Base-by-base conservation (phyloP, 2,113 vertebrate species). In the Triplophysa dalaica region DNA sequence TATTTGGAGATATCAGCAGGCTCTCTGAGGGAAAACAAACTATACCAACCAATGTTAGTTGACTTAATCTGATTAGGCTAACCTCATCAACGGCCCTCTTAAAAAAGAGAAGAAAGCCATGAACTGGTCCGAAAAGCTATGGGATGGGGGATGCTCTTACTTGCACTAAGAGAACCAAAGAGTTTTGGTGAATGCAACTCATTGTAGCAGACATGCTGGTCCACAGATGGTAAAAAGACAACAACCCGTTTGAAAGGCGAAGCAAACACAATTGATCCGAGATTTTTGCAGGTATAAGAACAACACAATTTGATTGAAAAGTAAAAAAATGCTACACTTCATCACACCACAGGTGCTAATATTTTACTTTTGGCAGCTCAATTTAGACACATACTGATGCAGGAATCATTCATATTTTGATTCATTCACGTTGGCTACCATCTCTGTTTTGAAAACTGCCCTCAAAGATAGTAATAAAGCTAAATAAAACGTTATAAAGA, bases 61-160 rank as follows among this genome's bases (percentile, higher is more conserved):
- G 93, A 93, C 94, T 94, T 96, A 96, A 96, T 97, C 95, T 95
- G 94, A 96, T 97, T 96, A 97, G 92, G 91, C 91, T 94, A 93
- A 94, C 93, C 94, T 96, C 94, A 95, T 96, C 95, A 95, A 94
- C 91, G 88, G 92, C 82, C 90, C 87, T 43, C 89, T 94, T 94
- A 93, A 95, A 94, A 93, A 91, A 89, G 85, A 87, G 89, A 94
- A 94, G 90, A 94, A 91, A 93, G 91, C 86, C 87, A 82, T 83
- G 93, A 94, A 92, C 87, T 84, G 91, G 90, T 90, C 91, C 86
- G 87, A 89, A 83, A 86, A 89, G 88, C 87, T 81, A 87, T 87
- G 90, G 90, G 89, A 91, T 90, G 82, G 65, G 90, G 86, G 89
- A 74, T 45, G 48, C 89, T 85, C 77, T 78, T 90, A 91, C 91